Evolutionary conservation across 2,888 invertebrate species (phyloP), one percentile per base, ranked within the genome.

Genomic region (Vanessa cardui): DNA sequence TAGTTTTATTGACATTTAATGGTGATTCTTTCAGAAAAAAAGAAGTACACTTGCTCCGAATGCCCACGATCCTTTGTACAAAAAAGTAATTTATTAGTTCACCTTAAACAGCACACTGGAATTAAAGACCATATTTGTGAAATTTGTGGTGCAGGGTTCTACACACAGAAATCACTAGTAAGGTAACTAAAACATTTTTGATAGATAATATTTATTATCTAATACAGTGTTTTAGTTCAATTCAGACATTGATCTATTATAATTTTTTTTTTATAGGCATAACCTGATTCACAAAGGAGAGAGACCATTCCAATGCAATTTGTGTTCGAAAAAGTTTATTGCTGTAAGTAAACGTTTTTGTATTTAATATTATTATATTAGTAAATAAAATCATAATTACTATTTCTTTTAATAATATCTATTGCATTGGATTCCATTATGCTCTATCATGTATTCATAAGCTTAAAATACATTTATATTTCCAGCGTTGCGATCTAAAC

Each of bases 201-300:
- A 46, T 31, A 44, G 39, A 56, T n/a, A n/a, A n/a, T 6, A 50
- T 58, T 6, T 15, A 31, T 6, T 21, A 45, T 0, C 21, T 47
- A 20, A 33, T 44, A 26, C 26, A 26, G 26, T 52, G 15, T 21
- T 20, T 20, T 52, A 31, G 4, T 31, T 4, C 39, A 39, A 12
- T 12, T 64, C 4, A 50, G 15, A 61, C 45, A 16, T 46, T 6
- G 33, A 60, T 26, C 49, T 20, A 21, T 60, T 16, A 16, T 58
- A 59, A 64, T 69, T 26, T 68, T 70, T 72, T 70, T 63, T 64
- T 88, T 92, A 47, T 87, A 93, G 93, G 64, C 93, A 93, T 74
- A 92, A 92, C 72, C 80, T 93, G 58, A 93, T 93, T 70, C 93
- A 93, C 65, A 93, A 93, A 80, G 92, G 92, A 66, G 93, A 92